Base-by-base conservation (phyloP, 2,888 invertebrate species). In the Trichacis sp. region DNA sequence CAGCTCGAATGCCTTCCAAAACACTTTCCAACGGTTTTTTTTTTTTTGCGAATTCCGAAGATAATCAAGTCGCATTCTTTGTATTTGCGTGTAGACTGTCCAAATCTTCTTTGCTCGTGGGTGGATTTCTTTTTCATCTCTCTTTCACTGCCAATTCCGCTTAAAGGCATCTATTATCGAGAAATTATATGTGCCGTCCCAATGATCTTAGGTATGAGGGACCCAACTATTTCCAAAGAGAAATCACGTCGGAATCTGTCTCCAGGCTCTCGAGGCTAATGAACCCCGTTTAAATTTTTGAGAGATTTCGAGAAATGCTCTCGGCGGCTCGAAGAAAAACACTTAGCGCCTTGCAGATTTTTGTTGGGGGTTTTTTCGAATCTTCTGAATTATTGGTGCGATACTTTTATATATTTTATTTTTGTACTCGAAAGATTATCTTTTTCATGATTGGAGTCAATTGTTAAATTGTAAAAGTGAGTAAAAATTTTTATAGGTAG, bases 191-290 rank as follows among this genome's bases (percentile, higher is more conserved):
- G 50, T 48, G 40, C 18, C 52, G 48, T 55, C 51, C 63, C 58
- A 54, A 50, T 49, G 54, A 50, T 57, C 51, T 38, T 29, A 40
- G 18, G 40, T 55, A 54, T 46, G 46, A 46, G 40, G 47, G 33
- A 40, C 19, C 19, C 36, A 19, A n/a, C 29, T 55, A 50, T 55
- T 61, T 51, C 46, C 40, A 38, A 30, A 20, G 36, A 55, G 51
- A 59, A 64, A 64, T 52, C 64, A 54, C 59, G 40, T 18, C 18
- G 64, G 64, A 55, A 64, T 64, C 59, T 29, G 64, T 59, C 64
- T 64, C 55, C 64, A 24, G 64, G 64, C 64, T 55, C 45, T 58
- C 47, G 54, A 49, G 55, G 56, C 56, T 56, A 51, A 58, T 60
- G 48, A 55, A 49, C 59, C 52, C 47, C 14, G 15, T 40, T 51